phyloP scores from a whole-genome alignment of 2,113 vertebrate species.

The Engraulis encrasicolus region DNA sequence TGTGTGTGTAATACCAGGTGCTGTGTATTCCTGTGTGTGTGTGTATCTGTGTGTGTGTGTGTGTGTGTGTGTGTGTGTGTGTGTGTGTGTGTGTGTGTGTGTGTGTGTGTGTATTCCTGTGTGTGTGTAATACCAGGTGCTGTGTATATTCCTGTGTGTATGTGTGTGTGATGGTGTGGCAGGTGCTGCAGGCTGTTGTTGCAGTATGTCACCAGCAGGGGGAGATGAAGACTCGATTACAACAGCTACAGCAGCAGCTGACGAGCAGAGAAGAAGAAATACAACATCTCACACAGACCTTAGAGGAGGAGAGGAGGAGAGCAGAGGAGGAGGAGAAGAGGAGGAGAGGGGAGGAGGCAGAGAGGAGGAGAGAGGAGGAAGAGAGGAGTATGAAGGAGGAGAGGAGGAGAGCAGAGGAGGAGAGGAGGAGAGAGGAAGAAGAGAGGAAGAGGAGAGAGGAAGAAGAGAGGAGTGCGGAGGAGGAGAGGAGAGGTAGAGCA shows the following conservation, averaged over 20 bases:
- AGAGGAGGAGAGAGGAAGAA: background rate
- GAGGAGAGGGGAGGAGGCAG: background rate
- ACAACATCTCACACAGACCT: background rate
- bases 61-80: too few species aligned
- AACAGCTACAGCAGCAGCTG: constrained; percentile 36
- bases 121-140: background rate
- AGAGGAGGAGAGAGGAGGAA: too few species aligned
- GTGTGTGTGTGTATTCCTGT: background rate
- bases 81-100: too few species aligned
- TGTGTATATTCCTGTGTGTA: background rate
- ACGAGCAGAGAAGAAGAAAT: constrained; percentile 17
- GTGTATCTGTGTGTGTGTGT: too few species aligned
- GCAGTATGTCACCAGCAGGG: constrained; percentile 35
- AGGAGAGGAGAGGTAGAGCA: constrained; percentile 24
- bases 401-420: too few species aligned
- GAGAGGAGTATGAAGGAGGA: too few species aligned
- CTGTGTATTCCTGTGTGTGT: background rate
- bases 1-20: constrained; percentile 25
- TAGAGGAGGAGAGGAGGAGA: constrained; percentile 13
- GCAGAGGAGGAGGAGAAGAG: constrained; percentile 26
- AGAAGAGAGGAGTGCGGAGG: background rate
- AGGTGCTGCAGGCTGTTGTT: constrained; percentile 41
- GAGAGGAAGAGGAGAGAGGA: background rate
- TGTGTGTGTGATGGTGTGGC: too few species aligned
- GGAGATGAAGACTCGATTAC: constrained; percentile 16